A percentile compares a stretch with the other conserved stretches of the same genome.
Evolutionary conservation across 37 sponge, comb jelly and placozoan genomes (phyloP).

Genomic region (Cliona cf. orientalis): DNA sequence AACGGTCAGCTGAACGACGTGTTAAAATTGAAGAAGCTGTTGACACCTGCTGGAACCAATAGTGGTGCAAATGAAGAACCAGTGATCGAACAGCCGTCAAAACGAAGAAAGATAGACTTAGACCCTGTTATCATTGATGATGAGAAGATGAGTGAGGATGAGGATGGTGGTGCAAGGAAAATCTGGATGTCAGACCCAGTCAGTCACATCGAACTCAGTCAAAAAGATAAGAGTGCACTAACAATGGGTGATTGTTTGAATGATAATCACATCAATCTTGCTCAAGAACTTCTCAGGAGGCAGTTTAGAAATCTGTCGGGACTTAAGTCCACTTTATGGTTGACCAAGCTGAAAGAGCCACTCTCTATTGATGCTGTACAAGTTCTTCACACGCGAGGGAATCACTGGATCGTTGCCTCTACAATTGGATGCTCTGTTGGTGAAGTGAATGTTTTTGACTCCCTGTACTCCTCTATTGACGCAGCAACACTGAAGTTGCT

Average conservation of each 20-base stretch:
- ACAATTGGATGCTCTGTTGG: slow-evolving; percentile 17
- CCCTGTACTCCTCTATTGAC: slow-evolving; percentile 35
- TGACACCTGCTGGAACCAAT: too few species aligned
- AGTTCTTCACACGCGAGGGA: slow-evolving; percentile 38
- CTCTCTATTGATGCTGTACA: background rate
- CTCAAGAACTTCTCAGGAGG: slow-evolving; percentile 42
- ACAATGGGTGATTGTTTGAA: slow-evolving; percentile 21
- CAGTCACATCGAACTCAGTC: background rate
- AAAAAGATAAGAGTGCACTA: slow-evolving; percentile 7
- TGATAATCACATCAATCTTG: slow-evolving; percentile 52
- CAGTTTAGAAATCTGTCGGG: slow-evolving; percentile 5
- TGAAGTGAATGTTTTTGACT: slow-evolving; percentile 35
- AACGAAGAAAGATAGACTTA: too few species aligned
- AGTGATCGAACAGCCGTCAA: too few species aligned
- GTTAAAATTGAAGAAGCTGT: background rate
- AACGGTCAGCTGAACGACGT: background rate
- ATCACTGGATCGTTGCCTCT: slow-evolving; percentile 60
- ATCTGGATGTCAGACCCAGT: too few species aligned
- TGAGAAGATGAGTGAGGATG: too few species aligned
- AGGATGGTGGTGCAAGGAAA: too few species aligned
- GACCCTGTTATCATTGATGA: too few species aligned
- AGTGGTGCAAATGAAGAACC: too few species aligned
- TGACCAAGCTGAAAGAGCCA: background rate
- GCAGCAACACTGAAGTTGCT: slow-evolving; percentile 17
- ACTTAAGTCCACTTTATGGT: slow-evolving; percentile 22